phyloP scores from a whole-genome alignment of 2,113 vertebrate species.

The Mormyrus lacerda region DNA sequence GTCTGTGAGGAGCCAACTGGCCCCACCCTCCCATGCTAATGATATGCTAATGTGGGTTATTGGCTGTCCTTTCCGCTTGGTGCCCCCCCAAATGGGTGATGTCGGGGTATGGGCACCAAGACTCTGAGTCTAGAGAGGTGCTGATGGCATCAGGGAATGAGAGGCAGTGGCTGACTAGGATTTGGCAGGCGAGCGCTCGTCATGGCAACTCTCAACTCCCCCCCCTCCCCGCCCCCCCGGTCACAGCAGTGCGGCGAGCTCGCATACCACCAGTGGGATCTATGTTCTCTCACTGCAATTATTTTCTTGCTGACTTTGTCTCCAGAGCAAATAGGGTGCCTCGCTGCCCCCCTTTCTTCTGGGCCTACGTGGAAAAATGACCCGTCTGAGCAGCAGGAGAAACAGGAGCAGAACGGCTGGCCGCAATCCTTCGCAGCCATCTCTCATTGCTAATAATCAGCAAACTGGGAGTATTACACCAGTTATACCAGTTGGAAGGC shows the following conservation, averaged over 20 bases:
- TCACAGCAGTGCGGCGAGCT: neutral
- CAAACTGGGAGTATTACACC: neutral
- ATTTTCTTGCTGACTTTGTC: conserved; percentile 17
- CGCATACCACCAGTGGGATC: neutral
- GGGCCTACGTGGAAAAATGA: neutral
- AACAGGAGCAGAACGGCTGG: neutral
- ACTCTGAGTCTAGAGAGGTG: neutral
- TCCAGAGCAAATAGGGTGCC: neutral
- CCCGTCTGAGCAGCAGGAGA: neutral
- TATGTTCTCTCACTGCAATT: conserved; percentile 8
- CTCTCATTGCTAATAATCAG: neutral
- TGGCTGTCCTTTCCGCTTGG: neutral
- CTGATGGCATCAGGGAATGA: neutral
- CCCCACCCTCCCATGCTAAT: neutral
- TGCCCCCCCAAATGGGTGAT: neutral
- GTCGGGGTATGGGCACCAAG: neutral
- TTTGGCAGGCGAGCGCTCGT: neutral
- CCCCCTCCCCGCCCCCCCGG: neutral
- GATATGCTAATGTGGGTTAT: neutral
- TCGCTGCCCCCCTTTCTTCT: neutral
- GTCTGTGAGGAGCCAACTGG: neutral
- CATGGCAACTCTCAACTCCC: neutral
- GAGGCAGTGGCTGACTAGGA: neutral
- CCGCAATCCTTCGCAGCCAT: neutral
- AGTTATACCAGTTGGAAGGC: neutral